Conservation (phyloP, 2,888 invertebrate genomes). For the Melanostoma scalare region DNA sequence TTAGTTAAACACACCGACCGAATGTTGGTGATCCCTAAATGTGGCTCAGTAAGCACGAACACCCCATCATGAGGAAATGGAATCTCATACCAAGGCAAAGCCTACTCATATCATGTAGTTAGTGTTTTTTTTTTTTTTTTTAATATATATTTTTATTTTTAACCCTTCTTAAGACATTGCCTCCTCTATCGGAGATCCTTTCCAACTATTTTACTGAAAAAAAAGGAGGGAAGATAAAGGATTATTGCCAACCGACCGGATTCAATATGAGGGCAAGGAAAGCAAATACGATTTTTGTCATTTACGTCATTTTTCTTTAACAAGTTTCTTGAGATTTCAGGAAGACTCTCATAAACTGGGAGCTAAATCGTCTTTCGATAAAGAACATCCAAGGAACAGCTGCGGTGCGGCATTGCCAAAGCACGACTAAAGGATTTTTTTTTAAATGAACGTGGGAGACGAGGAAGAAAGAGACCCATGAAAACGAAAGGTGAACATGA, state of each 20-base stretch:
- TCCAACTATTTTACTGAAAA: neutral
- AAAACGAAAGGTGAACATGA: conserved; percentile 28
- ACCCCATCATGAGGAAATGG: neutral
- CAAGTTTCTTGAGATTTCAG: conserved; percentile 32
- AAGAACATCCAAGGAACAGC: neutral
- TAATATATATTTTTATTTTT: neutral
- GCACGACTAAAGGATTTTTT: conserved; percentile 9
- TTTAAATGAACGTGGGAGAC: neutral
- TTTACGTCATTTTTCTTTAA: conserved; percentile 14
- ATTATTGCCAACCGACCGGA: neutral
- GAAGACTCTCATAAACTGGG: conserved; percentile 65
- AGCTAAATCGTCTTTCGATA: conserved; percentile 55
- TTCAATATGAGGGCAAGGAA: neutral
- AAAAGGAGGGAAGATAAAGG: conserved; percentile 1
- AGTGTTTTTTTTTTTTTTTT: too few species aligned
- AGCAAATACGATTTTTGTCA: conserved; percentile 4
- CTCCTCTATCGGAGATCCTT: neutral
- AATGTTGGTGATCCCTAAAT: conserved; percentile 8
- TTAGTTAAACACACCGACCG: too few species aligned
- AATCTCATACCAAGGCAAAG: neutral
- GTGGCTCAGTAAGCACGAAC: conserved; percentile 8
- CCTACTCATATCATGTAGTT: neutral
- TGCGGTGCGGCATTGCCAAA: conserved; percentile 16
- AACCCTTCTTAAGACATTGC: neutral
- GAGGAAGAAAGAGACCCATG: neutral